Percentiles rank a stretch among this genome's conserved stretches.
These are phyloP conservation scores for Crocodylus rhombifer DNA, from an alignment of 2,797 vertebrate species.

Conservation along the genomic window DNA sequence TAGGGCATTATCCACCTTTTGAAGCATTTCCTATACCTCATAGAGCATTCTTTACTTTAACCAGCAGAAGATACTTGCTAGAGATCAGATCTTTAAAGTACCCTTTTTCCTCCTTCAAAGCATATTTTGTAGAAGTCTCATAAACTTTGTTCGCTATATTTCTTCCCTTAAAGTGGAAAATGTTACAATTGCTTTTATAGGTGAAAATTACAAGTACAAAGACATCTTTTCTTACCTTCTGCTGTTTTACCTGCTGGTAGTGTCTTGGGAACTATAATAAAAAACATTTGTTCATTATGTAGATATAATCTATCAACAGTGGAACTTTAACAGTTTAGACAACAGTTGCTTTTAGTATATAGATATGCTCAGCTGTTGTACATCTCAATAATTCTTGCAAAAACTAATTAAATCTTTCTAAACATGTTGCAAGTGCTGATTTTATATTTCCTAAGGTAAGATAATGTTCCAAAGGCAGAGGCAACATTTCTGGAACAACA, in stretches of 20 bases:
- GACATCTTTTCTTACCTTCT: conserved; percentile 11
- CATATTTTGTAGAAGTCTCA: background rate
- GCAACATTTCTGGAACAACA: background rate
- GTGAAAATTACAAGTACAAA: background rate
- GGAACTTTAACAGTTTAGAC: background rate
- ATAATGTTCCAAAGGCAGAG: background rate
- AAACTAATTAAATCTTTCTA: background rate
- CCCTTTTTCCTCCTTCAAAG: background rate
- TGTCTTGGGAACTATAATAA: conserved; percentile 50
- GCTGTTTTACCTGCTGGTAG: background rate
- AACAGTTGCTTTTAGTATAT: background rate
- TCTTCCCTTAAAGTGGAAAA: background rate
- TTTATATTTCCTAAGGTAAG: background rate
- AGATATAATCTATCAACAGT: background rate
- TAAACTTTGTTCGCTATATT: background rate
- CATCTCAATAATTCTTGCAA: background rate
- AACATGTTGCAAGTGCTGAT: background rate
- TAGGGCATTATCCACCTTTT: background rate
- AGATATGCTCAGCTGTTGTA: background rate
- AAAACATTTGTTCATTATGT: background rate
- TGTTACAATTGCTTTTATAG: background rate
- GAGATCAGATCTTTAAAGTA: background rate
- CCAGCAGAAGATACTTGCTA: background rate
- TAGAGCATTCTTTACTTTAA: too few species aligned
- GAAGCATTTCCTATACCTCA: background rate